Evolutionary conservation across 2,888 invertebrate species (phyloP).

Genomic region (Melinaea marsaeus): DNA sequence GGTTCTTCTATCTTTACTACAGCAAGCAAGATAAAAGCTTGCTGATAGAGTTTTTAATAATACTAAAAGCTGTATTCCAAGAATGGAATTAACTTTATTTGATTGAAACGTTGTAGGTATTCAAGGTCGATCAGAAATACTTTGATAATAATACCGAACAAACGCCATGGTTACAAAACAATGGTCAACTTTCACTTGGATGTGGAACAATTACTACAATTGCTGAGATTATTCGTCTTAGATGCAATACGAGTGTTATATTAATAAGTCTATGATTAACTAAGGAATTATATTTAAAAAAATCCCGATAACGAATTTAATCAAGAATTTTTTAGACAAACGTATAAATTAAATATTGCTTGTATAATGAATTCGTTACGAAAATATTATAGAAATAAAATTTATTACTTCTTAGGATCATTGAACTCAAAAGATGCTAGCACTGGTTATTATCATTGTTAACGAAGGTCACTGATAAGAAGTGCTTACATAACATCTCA

Average conservation of each 20-base stretch:
- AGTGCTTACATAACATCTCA: conserved; percentile 26
- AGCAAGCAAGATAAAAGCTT: too few relatives aligned
- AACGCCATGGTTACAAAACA: conserved; percentile 31
- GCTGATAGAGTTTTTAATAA: too few relatives aligned
- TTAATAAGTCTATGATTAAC: conserved; percentile 29
- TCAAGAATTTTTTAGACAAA: too few relatives aligned
- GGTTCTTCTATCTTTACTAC: too few relatives aligned
- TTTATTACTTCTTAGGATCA: background rate
- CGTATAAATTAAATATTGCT: too few relatives aligned
- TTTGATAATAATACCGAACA: conserved; percentile 23
- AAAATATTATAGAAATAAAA: background rate
- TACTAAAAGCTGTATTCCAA: too few relatives aligned
- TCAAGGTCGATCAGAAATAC: conserved; percentile 27
- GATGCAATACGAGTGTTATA: conserved; percentile 27
- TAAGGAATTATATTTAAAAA: background rate
- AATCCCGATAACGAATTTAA: too few relatives aligned
- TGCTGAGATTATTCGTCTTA: conserved; percentile 29
- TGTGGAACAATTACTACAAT: conserved; percentile 32
- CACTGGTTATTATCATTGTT: conserved; percentile 21
- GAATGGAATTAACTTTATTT: too few relatives aligned
- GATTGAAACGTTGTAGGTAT: background rate
- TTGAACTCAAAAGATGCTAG: conserved; percentile 14
- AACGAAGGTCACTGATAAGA: conserved; percentile 31
- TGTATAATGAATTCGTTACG: background rate
- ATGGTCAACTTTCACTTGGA: conserved; percentile 34